A percentile compares a stretch with the other conserved stretches of the same genome.
These are phyloP conservation scores for Oscheius sp. DNA, from an alignment of 2,888 invertebrate species.

Conservation along the genomic window DNA sequence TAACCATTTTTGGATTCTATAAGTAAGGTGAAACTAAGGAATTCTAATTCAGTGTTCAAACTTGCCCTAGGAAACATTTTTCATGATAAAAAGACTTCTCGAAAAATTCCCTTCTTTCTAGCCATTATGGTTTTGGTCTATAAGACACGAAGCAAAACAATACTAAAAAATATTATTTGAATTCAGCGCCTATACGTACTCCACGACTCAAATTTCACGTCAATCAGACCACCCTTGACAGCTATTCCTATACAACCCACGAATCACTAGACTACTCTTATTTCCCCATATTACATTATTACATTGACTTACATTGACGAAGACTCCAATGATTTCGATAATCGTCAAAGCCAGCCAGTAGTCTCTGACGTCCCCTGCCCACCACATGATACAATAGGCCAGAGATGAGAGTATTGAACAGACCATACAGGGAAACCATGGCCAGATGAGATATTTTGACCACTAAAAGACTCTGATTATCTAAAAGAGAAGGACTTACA, in stretches of 20 bases:
- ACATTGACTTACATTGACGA: constrained; percentile 68
- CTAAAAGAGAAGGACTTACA: constrained; percentile 34
- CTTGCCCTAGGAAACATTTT: too few relatives aligned
- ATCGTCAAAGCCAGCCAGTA: constrained; percentile 70
- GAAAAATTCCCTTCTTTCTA: too few relatives aligned
- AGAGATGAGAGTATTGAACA: constrained; percentile 63
- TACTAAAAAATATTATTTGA: too few relatives aligned
- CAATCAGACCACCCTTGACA: too few relatives aligned
- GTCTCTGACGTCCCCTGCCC: constrained; percentile 68
- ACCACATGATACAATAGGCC: constrained; percentile 70
- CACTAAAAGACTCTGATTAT: constrained; percentile 36
- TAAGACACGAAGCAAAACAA: too few relatives aligned
- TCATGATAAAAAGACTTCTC: too few relatives aligned
- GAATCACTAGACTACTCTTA: background rate
- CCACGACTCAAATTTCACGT: too few relatives aligned
- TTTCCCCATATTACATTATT: background rate
- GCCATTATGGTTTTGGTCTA: background rate
- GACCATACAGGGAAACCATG: constrained; percentile 68
- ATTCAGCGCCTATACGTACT: too few relatives aligned
- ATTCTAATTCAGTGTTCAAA: too few relatives aligned
- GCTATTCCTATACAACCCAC: too few relatives aligned
- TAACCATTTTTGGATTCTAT: too few relatives aligned
- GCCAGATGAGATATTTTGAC: constrained; percentile 67
- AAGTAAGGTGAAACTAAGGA: too few relatives aligned
- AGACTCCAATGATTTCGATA: constrained; percentile 65